Percentiles rank a stretch among this genome's conserved stretches.
phyloP scores from a whole-genome alignment of 2,888 invertebrate species.

The Blera fallax region DNA sequence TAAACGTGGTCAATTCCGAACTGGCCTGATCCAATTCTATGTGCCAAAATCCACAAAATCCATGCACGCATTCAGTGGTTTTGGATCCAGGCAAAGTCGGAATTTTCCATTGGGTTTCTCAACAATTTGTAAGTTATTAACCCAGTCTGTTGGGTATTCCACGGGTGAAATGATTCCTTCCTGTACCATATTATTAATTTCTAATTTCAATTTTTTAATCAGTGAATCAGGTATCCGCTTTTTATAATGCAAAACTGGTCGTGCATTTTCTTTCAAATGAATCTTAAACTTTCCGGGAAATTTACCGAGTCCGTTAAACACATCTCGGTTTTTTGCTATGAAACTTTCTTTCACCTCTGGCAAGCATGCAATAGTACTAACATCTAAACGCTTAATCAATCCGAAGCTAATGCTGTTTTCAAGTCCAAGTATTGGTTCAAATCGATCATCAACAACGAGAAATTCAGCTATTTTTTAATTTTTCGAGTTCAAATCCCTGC shows the following conservation, averaged over 20 bases:
- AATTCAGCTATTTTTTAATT: no score
- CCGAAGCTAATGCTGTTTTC: constrained; percentile 57
- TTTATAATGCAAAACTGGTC: constrained; percentile 50
- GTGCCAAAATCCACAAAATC: constrained; percentile 54
- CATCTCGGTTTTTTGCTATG: not conserved
- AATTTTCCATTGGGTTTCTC: constrained; percentile 8
- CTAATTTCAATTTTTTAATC: constrained; percentile 45
- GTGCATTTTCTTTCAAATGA: constrained; percentile 59
- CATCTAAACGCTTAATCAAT: no score
- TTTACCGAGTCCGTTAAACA: constrained; percentile 53
- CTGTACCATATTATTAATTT: constrained; percentile 40
- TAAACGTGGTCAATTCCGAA: constrained; percentile 73
- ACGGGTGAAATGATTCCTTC: constrained; percentile 66
- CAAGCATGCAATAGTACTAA: not conserved
- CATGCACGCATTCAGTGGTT: no score
- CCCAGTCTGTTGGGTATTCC: constrained; percentile 65
- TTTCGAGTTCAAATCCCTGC: constrained; percentile 75
- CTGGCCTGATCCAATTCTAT: constrained; percentile 70
- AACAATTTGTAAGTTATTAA: constrained; percentile 55
- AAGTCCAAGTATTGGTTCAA: constrained; percentile 67
- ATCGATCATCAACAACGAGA: not conserved
- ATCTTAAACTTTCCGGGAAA: constrained; percentile 50
- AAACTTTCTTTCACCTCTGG: constrained; percentile 3
- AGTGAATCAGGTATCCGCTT: no score
- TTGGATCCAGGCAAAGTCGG: no score